A percentile compares a stretch with the other conserved stretches of the same genome.
These are phyloP conservation scores for Agrotis puta DNA, from an alignment of 2,888 invertebrate species.

Conservation along the genomic window DNA sequence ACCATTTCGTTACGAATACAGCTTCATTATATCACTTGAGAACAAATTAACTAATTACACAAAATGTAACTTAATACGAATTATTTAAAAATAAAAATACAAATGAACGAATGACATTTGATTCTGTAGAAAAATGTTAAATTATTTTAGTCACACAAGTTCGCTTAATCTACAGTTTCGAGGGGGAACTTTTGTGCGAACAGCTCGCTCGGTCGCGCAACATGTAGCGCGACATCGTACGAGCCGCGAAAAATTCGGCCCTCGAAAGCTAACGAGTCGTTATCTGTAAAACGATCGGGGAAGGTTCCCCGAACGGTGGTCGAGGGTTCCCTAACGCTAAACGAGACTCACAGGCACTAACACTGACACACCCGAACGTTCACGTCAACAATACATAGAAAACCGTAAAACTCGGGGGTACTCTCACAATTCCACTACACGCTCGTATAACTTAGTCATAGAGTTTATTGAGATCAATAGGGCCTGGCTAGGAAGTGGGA, in stretches of 20 bases:
- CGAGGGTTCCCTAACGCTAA: slow-evolving; percentile 81
- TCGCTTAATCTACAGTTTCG: slow-evolving; percentile 85
- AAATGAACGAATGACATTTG: slow-evolving; percentile 75
- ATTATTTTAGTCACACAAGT: slow-evolving; percentile 86
- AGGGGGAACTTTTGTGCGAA: slow-evolving; percentile 78
- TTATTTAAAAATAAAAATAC: slow-evolving; percentile 74
- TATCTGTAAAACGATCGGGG: slow-evolving; percentile 84
- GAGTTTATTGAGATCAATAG: slow-evolving; percentile 89
- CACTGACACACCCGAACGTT: slow-evolving; percentile 84
- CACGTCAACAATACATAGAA: slow-evolving; percentile 87
- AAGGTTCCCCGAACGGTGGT: slow-evolving; percentile 69
- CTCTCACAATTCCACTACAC: slow-evolving; percentile 89
- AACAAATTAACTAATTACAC: slow-evolving; percentile 85
- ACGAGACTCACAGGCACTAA: slow-evolving; percentile 89
- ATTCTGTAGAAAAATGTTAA: slow-evolving; percentile 88
- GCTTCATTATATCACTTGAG: slow-evolving; percentile 88
- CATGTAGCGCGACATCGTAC: slow-evolving; percentile 17
- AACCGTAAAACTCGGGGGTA: slow-evolving; percentile 85
- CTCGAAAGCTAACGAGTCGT: slow-evolving; percentile 83
- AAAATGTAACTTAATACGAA: slow-evolving; percentile 76
- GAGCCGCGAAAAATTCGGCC: slow-evolving; percentile 72
- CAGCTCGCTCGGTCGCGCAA: slow-evolving; percentile 39
- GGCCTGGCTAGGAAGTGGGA: slow-evolving; percentile 32
- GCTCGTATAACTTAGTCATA: slow-evolving; percentile 84
- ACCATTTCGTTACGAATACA: slow-evolving; percentile 87